A percentile compares a stretch with the other conserved stretches of the same genome.
phyloP scores from a whole-genome alignment of 2,888 invertebrate species.

The Reticulitermes lucifugus region DNA sequence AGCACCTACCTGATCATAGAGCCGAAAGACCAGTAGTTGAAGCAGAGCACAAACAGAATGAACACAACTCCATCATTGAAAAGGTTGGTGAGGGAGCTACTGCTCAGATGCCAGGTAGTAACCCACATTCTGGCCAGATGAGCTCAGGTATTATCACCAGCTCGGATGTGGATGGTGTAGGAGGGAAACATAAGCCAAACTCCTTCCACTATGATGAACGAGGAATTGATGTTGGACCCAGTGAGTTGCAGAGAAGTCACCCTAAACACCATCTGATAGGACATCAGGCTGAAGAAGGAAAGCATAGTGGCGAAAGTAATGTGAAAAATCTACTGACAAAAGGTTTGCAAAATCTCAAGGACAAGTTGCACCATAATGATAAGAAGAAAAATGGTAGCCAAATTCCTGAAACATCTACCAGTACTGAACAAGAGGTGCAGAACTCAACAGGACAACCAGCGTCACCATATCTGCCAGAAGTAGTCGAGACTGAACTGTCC shows the following conservation, averaged over 20 bases:
- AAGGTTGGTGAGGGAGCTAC: conserved; percentile 24
- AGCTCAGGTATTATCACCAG: neutral
- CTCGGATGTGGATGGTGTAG: neutral
- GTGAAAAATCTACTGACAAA: conserved; percentile 57
- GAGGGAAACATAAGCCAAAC: neutral
- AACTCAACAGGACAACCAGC: conserved; percentile 40
- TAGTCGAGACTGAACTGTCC: conserved; percentile 46
- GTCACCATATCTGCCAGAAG: conserved; percentile 44
- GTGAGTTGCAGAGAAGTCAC: conserved; percentile 21
- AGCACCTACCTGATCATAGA: neutral
- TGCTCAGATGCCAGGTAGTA: conserved; percentile 26
- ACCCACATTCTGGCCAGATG: neutral
- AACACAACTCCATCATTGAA: conserved; percentile 55
- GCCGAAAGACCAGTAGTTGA: conserved; percentile 41
- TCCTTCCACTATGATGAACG: conserved; percentile 48
- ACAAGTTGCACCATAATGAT: conserved; percentile 50
- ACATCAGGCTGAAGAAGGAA: conserved; percentile 37
- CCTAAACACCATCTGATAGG: neutral
- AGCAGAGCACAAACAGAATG: conserved; percentile 55
- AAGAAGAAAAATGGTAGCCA: conserved; percentile 47
- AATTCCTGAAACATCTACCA: neutral
- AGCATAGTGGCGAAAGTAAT: conserved; percentile 52
- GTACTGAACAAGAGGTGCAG: conserved; percentile 20
- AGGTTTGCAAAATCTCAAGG: conserved; percentile 56
- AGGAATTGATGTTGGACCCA: conserved; percentile 51